A percentile compares a stretch with the other conserved stretches of the same genome.
phyloP scores from a whole-genome alignment of 2,113 vertebrate genomes.

The Carassius auratus region DNA sequence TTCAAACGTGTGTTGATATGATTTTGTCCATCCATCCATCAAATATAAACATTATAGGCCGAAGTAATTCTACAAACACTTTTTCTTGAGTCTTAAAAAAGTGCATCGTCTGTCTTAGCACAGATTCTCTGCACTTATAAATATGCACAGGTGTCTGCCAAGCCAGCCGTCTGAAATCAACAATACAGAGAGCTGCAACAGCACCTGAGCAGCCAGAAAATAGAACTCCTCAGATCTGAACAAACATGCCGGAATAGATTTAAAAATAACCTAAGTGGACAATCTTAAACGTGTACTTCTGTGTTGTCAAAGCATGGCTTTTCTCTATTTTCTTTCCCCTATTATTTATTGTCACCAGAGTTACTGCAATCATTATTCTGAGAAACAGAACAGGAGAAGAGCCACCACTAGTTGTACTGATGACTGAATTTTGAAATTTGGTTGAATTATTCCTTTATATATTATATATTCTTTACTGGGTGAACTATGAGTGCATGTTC shows the following conservation, averaged over 20 bases:
- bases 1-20: neutral
- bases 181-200: constrained; percentile 25
- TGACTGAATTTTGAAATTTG: neutral
- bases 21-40: neutral
- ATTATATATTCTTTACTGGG: neutral
- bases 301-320: neutral
- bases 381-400: neutral
- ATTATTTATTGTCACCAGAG: neutral
- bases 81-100: constrained; percentile 29
- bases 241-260: neutral
- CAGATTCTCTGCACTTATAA: constrained; percentile 42
- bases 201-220: constrained; percentile 25
- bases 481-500: neutral
- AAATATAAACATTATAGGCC: neutral
- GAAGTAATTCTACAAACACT: neutral
- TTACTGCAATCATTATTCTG: neutral
- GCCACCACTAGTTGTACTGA: neutral
- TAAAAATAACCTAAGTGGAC: neutral
- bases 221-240: constrained; percentile 15
- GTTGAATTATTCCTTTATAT: neutral
- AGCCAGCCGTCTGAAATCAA: constrained; percentile 35
- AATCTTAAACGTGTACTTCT: neutral
- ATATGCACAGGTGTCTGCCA: constrained; percentile 43
- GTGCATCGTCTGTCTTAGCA: neutral
- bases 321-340: neutral